These are phyloP conservation scores for Peromyscus melanophrys DNA, from an alignment of 2,797 vertebrate genomes.

Conservation along the genomic window DNA sequence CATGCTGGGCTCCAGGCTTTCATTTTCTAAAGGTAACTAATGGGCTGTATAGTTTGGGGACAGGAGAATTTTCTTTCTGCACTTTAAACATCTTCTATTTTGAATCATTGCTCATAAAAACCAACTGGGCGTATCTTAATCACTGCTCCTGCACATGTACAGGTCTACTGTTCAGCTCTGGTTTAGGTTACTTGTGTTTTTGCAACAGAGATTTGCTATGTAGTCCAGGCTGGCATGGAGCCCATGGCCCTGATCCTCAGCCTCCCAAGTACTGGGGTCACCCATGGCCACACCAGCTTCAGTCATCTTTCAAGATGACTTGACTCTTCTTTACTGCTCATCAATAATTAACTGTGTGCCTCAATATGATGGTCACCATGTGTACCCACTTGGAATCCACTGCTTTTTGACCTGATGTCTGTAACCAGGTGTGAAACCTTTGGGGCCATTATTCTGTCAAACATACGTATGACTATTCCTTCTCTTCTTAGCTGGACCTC, in stretches of 20 bases:
- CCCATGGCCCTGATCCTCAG: too few relatives aligned
- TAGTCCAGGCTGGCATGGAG: neutral
- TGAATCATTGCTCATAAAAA: neutral
- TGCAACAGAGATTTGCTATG: neutral
- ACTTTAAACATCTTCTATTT: neutral
- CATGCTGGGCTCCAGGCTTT: neutral
- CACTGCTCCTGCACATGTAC: neutral
- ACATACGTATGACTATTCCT: neutral
- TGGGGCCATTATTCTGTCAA: neutral
- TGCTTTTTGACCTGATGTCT: neutral
- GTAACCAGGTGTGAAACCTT: neutral
- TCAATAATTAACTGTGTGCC: neutral
- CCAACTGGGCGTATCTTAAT: neutral
- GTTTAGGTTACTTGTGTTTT: neutral
- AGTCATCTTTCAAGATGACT: neutral
- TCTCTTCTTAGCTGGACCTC: neutral
- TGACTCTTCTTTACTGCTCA: neutral
- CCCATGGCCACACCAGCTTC: neutral
- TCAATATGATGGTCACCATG: neutral
- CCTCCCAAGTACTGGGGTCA: neutral
- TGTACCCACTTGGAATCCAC: neutral
- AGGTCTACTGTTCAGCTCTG: neutral
- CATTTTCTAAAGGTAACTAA: neutral
- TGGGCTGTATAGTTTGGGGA: too few relatives aligned
- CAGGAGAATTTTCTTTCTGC: neutral